Evolutionary conservation across 1,140 invertebrate species (phyloP).

Genomic region (Cataglyphis hispanica): DNA sequence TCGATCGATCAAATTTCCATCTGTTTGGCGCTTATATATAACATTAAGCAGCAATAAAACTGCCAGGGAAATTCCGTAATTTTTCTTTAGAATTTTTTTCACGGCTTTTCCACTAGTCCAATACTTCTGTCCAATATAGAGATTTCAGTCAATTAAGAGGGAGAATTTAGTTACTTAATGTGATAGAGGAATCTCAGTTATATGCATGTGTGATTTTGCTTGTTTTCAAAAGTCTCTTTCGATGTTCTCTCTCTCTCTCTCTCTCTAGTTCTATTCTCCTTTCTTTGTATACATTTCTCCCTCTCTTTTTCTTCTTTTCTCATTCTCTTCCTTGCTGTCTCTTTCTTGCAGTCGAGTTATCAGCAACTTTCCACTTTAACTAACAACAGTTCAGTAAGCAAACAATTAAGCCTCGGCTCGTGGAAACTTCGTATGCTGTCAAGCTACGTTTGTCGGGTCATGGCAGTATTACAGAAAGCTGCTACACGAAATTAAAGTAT

Average conservation of each 20-base stretch:
- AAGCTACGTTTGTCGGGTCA: slow-evolving; percentile 57
- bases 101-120: neutral
- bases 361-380: slow-evolving; percentile 84
- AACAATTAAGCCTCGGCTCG: slow-evolving; percentile 82
- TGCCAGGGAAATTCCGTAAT: slow-evolving; percentile 36
- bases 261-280: neutral
- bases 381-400: slow-evolving; percentile 82
- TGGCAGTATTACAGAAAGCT: slow-evolving; percentile 55
- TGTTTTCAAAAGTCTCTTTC: neutral
- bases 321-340: slow-evolving; percentile 49
- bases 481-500: slow-evolving; percentile 73
- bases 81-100: slow-evolving; percentile 10
- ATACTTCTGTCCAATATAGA: slow-evolving; percentile 30
- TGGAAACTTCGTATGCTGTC: slow-evolving; percentile 72
- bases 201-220: slow-evolving; percentile 32
- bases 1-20: slow-evolving; percentile 28
- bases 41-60: slow-evolving; percentile 37
- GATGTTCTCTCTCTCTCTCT: neutral
- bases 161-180: slow-evolving; percentile 62
- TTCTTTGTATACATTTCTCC: neutral
- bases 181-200: slow-evolving; percentile 16
- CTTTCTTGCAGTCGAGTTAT: slow-evolving; percentile 78
- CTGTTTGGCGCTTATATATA: neutral
- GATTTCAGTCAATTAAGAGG: slow-evolving; percentile 31
- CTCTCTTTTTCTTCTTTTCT: slow-evolving; percentile 6